A percentile compares a stretch with the other conserved stretches of the same genome.
phyloP scores from a whole-genome alignment of 2,113 vertebrate genomes.

The Leptobrachium ailaonicum region DNA sequence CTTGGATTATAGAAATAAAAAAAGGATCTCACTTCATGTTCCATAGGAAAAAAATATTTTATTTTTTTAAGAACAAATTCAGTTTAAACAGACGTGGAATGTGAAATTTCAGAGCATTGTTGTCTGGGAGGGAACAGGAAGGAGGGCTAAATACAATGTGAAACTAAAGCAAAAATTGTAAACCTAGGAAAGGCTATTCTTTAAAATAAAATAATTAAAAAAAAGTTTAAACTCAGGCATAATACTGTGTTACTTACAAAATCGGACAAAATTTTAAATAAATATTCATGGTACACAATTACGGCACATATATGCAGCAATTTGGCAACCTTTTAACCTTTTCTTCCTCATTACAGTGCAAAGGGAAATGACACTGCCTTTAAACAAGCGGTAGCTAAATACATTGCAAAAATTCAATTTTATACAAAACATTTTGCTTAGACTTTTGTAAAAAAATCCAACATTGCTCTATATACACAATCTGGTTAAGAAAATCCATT shows the following conservation, averaged over 20 bases:
- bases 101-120: constrained; percentile 80
- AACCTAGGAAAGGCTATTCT: constrained; percentile 77
- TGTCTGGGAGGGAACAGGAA: constrained; percentile 68
- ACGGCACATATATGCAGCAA: constrained; percentile 99
- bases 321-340: constrained; percentile 96
- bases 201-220: constrained; percentile 69
- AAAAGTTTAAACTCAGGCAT: constrained; percentile 89
- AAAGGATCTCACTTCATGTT: constrained; percentile 52
- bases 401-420: constrained; percentile 99
- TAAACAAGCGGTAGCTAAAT: constrained; percentile 99
- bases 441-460: constrained; percentile 92
- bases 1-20: no score
- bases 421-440: constrained; percentile 99
- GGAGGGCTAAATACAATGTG: constrained; percentile 75
- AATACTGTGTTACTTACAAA: constrained; percentile 98
- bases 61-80: constrained; percentile 98
- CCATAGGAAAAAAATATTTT: constrained; percentile 99
- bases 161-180: constrained; percentile 77
- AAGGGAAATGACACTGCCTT: constrained; percentile 87
- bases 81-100: constrained; percentile 98
- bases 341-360: constrained; percentile 93
- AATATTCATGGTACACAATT: constrained; percentile 99
- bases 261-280: constrained; percentile 97
- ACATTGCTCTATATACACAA: constrained; percentile 85
- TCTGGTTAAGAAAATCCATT: constrained; percentile 94